Evolutionary conservation across 1,140 invertebrate species (phyloP).

Genomic region (Lamellibrachia luymesi): DNA sequence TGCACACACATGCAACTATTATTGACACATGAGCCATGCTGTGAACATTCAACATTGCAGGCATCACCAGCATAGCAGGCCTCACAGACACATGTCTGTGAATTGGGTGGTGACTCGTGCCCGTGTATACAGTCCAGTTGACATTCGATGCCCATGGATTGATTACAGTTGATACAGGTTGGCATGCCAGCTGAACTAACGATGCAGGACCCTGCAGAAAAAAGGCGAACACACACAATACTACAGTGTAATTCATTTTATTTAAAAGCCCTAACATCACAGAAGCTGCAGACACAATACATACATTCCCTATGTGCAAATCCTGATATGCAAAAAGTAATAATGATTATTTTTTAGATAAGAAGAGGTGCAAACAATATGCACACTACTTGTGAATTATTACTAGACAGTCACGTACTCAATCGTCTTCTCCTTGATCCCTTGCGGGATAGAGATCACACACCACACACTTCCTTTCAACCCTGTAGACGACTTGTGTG

Average conservation of each 20-base stretch:
- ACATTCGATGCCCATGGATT: constrained; percentile 42
- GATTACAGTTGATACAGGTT: constrained; percentile 39
- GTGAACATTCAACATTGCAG: constrained; percentile 39
- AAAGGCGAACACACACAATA: background rate
- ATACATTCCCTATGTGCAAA: background rate
- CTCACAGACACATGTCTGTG: constrained; percentile 37
- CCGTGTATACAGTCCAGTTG: constrained; percentile 44
- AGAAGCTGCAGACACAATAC: background rate
- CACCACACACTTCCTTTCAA: too few relatives aligned
- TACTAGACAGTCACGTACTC: too few relatives aligned
- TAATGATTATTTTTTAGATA: background rate
- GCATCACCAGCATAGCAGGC: constrained; percentile 38
- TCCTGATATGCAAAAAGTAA: background rate
- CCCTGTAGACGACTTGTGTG: too few relatives aligned
- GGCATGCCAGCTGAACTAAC: constrained; percentile 34
- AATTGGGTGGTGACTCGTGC: constrained; percentile 35
- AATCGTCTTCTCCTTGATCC: too few relatives aligned
- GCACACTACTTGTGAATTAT: too few relatives aligned
- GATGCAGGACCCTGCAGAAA: constrained; percentile 37
- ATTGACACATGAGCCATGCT: constrained; percentile 35
- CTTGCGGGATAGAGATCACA: too few relatives aligned
- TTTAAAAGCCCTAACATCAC: background rate
- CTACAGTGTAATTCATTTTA: background rate
- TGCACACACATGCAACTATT: constrained; percentile 50
- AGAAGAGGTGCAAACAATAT: too few relatives aligned